Evolutionary conservation across 2,888 invertebrate species (phyloP), one percentile per base, ranked within the genome.

Genomic region (Gymnocheta viridis): DNA sequence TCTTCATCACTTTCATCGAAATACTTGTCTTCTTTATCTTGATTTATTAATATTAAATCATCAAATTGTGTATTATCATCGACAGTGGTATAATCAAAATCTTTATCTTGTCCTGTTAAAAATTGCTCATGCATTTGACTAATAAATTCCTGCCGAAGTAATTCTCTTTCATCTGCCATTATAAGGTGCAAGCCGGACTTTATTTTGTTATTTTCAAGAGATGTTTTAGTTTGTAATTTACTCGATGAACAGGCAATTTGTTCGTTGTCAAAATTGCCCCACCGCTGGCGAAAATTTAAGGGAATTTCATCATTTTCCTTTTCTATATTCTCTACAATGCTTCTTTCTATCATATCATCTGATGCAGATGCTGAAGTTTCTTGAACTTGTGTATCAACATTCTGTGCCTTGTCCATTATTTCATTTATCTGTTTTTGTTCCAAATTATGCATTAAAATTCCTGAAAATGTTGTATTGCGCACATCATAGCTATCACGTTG

Each of bases 21-120:
- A 91, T 98, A 98, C 89, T 95, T 95, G 87, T 98, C 98, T 91
- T 98, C 97, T 86, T 95, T 96, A 92, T 98, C 98, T 88, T 95
- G 95, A 51, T 94, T 94, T 81, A 95, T 91, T 70, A 96, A 93
- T 80, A 95, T 95, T 84, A 95, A 90, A 87, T 95, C 94, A 91
- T 98, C 98, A 91, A 96, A 96, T 70, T 95, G 95, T 54, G 95
- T 94, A 92, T 97, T 96, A 86, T 95, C 93, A 91, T 98, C 98
- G 4, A 98, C 95, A 85, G 93, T 93, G 47, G 94, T 93, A 89
- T 98, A 98, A 91, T 98, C 96, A 92, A 97, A 96, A 86, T 96
- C 96, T 69, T 90, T 89, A 91, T 98, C 98, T 88, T 95, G 94
- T 0, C 98, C 98, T 85, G 95, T 94, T 47, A 98, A 92, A 90